Percentiles rank a stretch among this genome's conserved stretches.
These are phyloP conservation scores for Pangasius sanitwongsei DNA, from an alignment of 2,797 vertebrate species.

Conservation along the genomic window DNA sequence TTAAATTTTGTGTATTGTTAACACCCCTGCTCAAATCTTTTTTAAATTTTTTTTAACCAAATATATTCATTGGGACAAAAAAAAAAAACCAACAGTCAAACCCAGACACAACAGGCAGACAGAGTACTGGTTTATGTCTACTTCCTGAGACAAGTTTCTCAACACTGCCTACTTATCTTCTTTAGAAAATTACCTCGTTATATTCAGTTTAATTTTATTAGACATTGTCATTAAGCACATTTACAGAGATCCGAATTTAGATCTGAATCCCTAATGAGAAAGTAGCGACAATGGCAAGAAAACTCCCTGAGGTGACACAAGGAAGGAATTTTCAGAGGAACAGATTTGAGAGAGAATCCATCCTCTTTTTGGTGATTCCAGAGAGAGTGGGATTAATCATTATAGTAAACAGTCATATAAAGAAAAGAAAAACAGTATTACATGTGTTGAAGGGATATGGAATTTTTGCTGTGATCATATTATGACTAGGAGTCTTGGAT, in stretches of 20 bases:
- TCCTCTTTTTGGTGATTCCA: background rate
- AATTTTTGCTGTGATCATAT: background rate
- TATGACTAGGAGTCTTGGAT: background rate
- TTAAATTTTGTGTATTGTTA: no score
- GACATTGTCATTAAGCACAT: background rate
- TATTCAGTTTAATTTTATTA: background rate
- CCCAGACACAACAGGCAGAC: background rate
- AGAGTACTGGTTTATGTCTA: background rate
- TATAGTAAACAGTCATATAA: no score
- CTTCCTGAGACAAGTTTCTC: background rate
- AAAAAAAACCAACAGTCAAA: background rate
- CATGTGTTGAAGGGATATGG: background rate
- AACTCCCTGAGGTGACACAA: background rate
- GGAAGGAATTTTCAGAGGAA: no score
- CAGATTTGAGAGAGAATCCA: background rate
- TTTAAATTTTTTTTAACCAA: no score
- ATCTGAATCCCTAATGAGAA: background rate
- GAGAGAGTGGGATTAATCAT: background rate
- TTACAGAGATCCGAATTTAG: background rate
- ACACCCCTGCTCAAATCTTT: no score
- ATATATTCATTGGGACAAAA: no score
- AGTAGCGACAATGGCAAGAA: background rate
- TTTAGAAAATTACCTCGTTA: background rate
- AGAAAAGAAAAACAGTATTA: no score
- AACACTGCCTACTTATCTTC: background rate